Evolutionary conservation across 2,113 vertebrate genomes (phyloP).

Genomic region (Struthidea cinerea): DNA sequence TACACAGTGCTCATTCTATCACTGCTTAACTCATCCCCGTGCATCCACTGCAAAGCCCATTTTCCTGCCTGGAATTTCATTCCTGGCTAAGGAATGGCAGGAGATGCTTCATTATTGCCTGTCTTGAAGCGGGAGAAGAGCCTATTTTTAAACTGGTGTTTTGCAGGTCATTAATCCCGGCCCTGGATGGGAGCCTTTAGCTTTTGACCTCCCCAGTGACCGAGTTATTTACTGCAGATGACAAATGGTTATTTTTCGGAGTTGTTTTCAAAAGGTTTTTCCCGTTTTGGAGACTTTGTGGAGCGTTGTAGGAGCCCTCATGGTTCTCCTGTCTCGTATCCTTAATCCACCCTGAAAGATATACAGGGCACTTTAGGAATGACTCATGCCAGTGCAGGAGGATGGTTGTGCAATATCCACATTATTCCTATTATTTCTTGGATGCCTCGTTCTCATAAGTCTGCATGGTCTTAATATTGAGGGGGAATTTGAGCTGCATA

Average conservation of each 20-base stretch:
- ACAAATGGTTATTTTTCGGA: conserved; percentile 21
- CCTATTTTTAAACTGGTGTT: conserved; percentile 32
- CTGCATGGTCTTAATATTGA: not conserved
- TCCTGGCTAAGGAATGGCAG: conserved; percentile 24
- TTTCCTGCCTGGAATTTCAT: conserved; percentile 27
- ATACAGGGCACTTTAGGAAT: conserved; percentile 45
- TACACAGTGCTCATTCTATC: conserved; percentile 22
- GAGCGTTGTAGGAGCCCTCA: not conserved
- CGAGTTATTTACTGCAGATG: conserved; percentile 46
- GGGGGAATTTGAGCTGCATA: not conserved
- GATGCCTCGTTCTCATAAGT: not conserved
- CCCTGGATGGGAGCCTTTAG: conserved; percentile 34
- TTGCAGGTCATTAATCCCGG: conserved; percentile 66
- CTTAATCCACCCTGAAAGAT: conserved; percentile 62
- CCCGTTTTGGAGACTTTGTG: not conserved
- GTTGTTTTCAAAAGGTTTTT: not conserved
- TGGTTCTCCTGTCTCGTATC: conserved; percentile 19
- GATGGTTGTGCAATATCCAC: conserved; percentile 35
- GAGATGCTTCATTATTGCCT: conserved; percentile 44
- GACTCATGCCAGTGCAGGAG: conserved; percentile 34
- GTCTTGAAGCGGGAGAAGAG: conserved; percentile 11
- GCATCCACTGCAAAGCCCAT: conserved; percentile 1
- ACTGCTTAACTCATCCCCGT: conserved; percentile 33
- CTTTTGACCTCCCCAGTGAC: conserved; percentile 42
- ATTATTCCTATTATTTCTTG: conserved; percentile 45